phyloP scores from a whole-genome alignment of 2,113 vertebrate genomes.

The Struthidea cinerea region DNA sequence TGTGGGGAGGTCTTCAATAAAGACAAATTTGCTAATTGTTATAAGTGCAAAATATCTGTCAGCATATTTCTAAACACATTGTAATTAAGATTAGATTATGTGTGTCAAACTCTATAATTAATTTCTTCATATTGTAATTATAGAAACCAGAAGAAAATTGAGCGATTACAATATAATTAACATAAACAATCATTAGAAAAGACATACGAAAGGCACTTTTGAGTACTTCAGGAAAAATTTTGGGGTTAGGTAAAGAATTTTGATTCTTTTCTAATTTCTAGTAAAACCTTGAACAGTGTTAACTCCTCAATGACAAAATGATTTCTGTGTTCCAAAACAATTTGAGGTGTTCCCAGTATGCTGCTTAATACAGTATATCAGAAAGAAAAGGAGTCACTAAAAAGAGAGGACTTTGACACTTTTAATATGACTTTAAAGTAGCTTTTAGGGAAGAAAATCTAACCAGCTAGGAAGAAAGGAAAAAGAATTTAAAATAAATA shows the following conservation, averaged over 20 bases:
- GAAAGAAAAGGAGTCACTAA: not conserved
- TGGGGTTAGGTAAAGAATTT: not conserved
- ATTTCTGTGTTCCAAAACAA: not conserved
- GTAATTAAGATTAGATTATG: not conserved
- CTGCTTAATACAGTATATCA: not conserved
- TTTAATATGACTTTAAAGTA: not conserved
- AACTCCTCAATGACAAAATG: not conserved
- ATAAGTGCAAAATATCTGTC: not conserved
- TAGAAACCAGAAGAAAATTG: not conserved
- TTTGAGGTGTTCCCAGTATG: not conserved
- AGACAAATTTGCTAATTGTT: not conserved
- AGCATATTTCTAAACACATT: not conserved
- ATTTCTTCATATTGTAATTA: not conserved
- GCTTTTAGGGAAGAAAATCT: not conserved
- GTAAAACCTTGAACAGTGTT: not conserved
- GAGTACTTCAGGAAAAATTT: not conserved
- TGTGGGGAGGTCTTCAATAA: not conserved
- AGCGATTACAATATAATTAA: not conserved
- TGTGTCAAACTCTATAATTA: not conserved
- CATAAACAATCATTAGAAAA: not conserved
- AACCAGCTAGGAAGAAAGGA: not conserved
- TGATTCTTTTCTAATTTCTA: not conserved
- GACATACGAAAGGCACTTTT: not conserved
- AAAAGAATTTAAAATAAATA: not conserved
- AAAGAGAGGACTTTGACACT: not conserved